A percentile compares a stretch with the other conserved stretches of the same genome.
phyloP scores from a whole-genome alignment of 2,888 invertebrate genomes.

The Drosophila emarginata region DNA sequence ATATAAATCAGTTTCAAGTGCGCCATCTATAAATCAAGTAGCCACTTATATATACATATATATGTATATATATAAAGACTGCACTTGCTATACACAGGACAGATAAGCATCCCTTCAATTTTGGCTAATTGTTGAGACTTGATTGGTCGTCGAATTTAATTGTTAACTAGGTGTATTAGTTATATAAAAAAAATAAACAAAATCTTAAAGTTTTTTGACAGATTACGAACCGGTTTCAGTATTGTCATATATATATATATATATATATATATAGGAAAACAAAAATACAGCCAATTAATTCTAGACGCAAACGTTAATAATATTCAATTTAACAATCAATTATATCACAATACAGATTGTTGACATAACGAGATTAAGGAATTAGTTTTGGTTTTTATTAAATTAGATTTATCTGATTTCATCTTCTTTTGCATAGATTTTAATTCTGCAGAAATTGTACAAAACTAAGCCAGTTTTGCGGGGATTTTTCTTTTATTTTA shows the following conservation, averaged over 20 bases:
- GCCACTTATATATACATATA: background rate
- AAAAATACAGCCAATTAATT: background rate
- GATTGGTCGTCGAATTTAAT: background rate
- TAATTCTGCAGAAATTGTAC: constrained; percentile 42
- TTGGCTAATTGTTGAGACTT: constrained; percentile 12
- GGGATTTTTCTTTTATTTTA: constrained; percentile 32
- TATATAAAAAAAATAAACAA: background rate
- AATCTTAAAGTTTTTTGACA: background rate
- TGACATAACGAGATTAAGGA: constrained; percentile 7
- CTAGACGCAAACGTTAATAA: background rate
- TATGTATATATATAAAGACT: background rate
- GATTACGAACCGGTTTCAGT: constrained; percentile 8
- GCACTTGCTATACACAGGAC: constrained; percentile 21
- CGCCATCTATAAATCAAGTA: constrained; percentile 48
- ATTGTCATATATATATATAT: no score
- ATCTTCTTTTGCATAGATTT: constrained; percentile 35
- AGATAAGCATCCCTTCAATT: constrained; percentile 20
- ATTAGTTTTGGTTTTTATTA: constrained; percentile 6
- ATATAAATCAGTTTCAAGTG: constrained; percentile 62
- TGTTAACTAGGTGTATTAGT: background rate
- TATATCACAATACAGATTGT: background rate
- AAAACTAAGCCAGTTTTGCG: constrained; percentile 22
- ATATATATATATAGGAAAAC: background rate
- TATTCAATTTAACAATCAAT: background rate
- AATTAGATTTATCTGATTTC: constrained; percentile 19